Percentiles rank a stretch among this genome's conserved stretches.
These are phyloP conservation scores for Gymnoscelis rufifasciata DNA, from an alignment of 2,888 invertebrate species.

Conservation along the genomic window DNA sequence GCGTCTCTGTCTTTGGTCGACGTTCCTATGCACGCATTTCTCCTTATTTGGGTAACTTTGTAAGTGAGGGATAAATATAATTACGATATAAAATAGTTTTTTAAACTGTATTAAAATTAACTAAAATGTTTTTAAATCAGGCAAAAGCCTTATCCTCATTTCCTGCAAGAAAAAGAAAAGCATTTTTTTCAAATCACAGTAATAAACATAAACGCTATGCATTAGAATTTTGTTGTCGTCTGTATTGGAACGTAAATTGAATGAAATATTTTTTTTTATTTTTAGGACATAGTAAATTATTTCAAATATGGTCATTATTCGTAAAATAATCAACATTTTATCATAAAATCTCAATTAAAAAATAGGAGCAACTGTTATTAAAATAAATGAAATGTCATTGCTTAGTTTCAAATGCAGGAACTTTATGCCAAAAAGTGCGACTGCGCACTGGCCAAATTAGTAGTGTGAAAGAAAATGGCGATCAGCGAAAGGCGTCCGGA, in stretches of 20 bases:
- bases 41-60: too few relatives aligned
- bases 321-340: conserved; percentile 62
- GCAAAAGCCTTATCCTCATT: too few relatives aligned
- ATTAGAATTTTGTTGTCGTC: conserved; percentile 19
- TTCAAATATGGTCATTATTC: conserved; percentile 72
- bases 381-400: conserved; percentile 72
- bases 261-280: conserved; percentile 73
- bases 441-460: conserved; percentile 80
- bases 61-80: not conserved
- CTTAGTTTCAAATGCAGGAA: conserved; percentile 76
- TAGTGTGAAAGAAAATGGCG: conserved; percentile 81
- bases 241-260: conserved; percentile 67
- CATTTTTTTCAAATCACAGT: too few relatives aligned
- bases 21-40: conserved; percentile 44
- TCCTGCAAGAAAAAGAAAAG: too few relatives aligned
- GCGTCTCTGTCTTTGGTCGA: conserved; percentile 51
- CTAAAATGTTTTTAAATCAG: too few relatives aligned
- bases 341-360: conserved; percentile 51
- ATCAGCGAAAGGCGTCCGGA: conserved; percentile 80
- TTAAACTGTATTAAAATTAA: too few relatives aligned
- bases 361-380: conserved; percentile 54
- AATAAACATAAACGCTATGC: too few relatives aligned
- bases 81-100: too few relatives aligned
- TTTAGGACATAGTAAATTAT: conserved; percentile 72
- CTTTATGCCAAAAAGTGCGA: conserved; percentile 79